A percentile compares a stretch with the other conserved stretches of the same genome.
Conservation (phyloP, 2,113 vertebrate species). For the Ceuthmochares aereus region DNA sequence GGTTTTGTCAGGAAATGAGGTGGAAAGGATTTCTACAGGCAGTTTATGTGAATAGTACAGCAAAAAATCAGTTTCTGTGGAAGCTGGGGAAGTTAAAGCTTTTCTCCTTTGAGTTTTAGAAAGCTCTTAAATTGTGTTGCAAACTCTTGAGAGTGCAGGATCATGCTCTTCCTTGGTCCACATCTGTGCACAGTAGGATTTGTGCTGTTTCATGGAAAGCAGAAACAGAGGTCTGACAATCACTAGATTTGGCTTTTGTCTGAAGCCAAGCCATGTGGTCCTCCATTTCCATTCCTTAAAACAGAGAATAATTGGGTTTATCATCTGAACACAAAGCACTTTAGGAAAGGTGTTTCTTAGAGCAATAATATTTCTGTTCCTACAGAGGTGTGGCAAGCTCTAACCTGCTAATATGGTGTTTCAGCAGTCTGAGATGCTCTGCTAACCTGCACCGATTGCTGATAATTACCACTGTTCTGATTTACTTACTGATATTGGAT, state of each 20-base stretch:
- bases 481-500: not conserved
- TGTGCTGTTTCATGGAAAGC: not conserved
- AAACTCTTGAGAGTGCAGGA: not conserved
- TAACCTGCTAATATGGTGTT: accelerated
- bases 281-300: too few relatives aligned
- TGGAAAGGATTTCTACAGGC: not conserved
- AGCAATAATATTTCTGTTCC: too few relatives aligned
- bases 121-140: not conserved
- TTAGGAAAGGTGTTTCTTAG: not conserved
- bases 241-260: not conserved
- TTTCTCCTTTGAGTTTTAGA: not conserved
- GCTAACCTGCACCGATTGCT: not conserved
- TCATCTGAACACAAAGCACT: not conserved
- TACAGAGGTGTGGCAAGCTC: not conserved
- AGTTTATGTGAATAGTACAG: not conserved
- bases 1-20: not conserved
- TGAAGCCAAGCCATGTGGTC: not conserved
- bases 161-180: not conserved
- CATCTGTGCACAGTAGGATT: not conserved
- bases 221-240: not conserved
- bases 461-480: not conserved
- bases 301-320: too few relatives aligned
- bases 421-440: not conserved
- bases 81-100: not conserved
- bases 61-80: not conserved